Conservation (phyloP, 2,113 vertebrate genomes). For the Hemicordylus capensis region DNA sequence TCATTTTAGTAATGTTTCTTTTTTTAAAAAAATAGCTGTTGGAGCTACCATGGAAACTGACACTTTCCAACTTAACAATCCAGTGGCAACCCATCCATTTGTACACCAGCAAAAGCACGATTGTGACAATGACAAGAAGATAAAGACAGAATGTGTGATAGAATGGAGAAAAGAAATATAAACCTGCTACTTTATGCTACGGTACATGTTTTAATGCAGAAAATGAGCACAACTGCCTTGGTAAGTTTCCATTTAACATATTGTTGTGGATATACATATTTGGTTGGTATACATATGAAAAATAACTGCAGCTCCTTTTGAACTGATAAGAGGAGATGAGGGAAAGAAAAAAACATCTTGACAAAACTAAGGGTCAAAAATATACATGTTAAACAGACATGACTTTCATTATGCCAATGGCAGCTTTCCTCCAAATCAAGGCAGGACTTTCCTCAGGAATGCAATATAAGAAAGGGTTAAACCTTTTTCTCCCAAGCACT, state of each 20-base stretch:
- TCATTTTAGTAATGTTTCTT: neutral
- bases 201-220: neutral
- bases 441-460: no score
- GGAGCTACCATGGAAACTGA: conserved; percentile 29
- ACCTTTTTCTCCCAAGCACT: no score
- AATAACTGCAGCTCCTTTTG: accelerated
- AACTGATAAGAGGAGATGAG: conserved; percentile 2
- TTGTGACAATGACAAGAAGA: neutral
- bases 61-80: conserved; percentile 59
- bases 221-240: neutral
- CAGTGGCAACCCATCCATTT: conserved; percentile 32
- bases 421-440: no score
- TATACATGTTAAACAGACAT: no score
- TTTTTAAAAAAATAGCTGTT: conserved; percentile 33
- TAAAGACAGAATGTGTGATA: neutral
- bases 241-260: neutral
- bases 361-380: no score
- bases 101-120: neutral
- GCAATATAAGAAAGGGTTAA: no score
- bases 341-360: neutral
- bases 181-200: neutral
- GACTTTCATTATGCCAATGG: no score
- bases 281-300: neutral
- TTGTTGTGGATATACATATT: no score
- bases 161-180: neutral